phyloP scores from a whole-genome alignment of 2,797 vertebrate species.

The Decapterus maruadsi region DNA sequence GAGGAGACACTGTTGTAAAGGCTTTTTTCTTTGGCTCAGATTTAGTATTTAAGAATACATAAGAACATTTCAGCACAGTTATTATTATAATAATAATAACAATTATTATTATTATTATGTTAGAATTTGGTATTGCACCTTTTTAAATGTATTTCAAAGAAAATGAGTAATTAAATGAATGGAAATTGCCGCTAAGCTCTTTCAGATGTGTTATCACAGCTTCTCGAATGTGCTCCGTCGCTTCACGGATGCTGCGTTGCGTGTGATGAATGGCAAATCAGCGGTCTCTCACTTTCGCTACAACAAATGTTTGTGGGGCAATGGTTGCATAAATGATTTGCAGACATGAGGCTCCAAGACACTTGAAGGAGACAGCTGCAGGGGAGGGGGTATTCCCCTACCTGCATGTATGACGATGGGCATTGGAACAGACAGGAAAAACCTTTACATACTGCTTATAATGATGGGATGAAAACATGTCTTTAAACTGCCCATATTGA shows the following conservation, averaged over 20 bases:
- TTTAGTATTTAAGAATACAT: conserved; percentile 2
- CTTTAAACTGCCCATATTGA: no score
- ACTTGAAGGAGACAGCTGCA: conserved; percentile 22
- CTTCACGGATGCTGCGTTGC: conserved; percentile 20
- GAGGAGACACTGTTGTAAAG: conserved; percentile 28
- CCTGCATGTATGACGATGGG: background rate
- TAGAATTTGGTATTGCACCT: background rate
- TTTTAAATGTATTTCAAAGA: background rate
- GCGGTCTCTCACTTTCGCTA: conserved; percentile 45
- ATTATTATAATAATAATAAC: no score
- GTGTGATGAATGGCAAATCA: conserved; percentile 45
- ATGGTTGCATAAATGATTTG: conserved; percentile 48
- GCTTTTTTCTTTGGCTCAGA: conserved; percentile 21
- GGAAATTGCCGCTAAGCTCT: background rate
- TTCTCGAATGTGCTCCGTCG: conserved; percentile 22
- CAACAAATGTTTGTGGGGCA: conserved; percentile 48
- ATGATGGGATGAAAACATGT: background rate
- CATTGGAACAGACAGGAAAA: background rate
- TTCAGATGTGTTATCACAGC: conserved; percentile 10
- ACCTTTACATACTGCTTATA: background rate
- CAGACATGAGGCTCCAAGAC: conserved; percentile 26
- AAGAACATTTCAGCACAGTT: background rate
- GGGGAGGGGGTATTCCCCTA: conserved; percentile 50
- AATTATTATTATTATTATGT: background rate
- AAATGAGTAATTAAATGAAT: background rate